Percentiles rank a stretch among this genome's conserved stretches.
phyloP scores from a whole-genome alignment of 1,140 invertebrate genomes.

The Kradibia gibbosae region DNA sequence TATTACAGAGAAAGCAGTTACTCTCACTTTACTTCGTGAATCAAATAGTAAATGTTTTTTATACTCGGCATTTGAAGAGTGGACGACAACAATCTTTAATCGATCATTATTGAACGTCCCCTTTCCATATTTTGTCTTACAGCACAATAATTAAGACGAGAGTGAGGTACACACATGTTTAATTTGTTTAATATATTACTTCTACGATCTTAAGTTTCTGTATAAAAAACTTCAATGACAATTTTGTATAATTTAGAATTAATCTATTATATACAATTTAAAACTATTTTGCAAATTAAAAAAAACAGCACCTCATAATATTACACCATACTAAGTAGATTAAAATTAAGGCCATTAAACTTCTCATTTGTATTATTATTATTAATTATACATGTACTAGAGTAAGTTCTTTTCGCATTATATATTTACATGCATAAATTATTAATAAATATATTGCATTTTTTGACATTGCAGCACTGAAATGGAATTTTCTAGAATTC shows the following conservation, averaged over 20 bases:
- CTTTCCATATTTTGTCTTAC: background rate
- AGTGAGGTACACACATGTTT: background rate
- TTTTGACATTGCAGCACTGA: background rate
- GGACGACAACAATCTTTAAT: background rate
- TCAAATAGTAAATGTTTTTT: constrained; percentile 1
- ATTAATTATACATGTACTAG: background rate
- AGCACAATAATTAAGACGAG: background rate
- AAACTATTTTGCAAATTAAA: too few species aligned
- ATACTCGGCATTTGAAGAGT: background rate
- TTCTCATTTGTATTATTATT: too few species aligned
- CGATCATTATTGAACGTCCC: background rate
- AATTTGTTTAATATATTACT: background rate
- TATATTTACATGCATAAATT: background rate
- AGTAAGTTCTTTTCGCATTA: background rate
- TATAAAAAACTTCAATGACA: too few species aligned
- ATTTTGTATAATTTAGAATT: too few species aligned
- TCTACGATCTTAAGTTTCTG: background rate
- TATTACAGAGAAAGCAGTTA: background rate
- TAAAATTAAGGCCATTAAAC: too few species aligned
- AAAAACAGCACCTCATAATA: too few species aligned
- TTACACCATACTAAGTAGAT: too few species aligned
- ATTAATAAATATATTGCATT: background rate
- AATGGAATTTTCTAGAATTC: background rate
- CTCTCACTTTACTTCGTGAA: background rate
- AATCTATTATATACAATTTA: too few species aligned